A percentile compares a stretch with the other conserved stretches of the same genome.
phyloP scores from a whole-genome alignment of 2,113 vertebrate genomes.

The Xenotilapia leptura region DNA sequence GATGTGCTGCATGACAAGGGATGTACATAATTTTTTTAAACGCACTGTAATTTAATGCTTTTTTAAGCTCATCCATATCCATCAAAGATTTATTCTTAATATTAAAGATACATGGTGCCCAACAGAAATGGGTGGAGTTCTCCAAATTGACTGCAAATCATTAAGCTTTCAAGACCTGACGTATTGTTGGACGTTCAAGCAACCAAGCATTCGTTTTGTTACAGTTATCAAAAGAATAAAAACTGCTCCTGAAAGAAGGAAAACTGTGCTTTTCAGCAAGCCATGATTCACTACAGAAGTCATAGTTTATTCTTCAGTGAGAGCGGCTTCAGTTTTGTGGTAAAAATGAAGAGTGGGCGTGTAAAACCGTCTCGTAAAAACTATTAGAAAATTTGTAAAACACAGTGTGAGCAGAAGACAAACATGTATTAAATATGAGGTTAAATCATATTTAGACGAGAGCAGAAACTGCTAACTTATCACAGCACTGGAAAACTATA shows the following conservation, averaged over 20 bases:
- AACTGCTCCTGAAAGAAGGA: not conserved
- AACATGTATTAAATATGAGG: not conserved
- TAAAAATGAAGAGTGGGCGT: not conserved
- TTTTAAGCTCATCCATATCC: not conserved
- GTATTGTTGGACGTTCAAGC: not conserved
- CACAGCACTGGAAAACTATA: not conserved
- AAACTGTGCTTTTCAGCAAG: not conserved
- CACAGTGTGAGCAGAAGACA: not conserved
- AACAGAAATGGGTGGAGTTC: not conserved
- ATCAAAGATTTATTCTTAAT: not conserved
- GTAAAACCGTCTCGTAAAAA: not conserved
- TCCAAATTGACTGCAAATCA: not conserved
- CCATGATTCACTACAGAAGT: not conserved
- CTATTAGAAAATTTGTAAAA: not conserved
- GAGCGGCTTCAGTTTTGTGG: not conserved
- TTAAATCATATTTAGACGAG: not conserved
- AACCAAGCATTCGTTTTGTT: not conserved
- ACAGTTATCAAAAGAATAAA: not conserved
- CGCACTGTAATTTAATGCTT: not conserved
- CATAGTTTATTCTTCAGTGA: not conserved
- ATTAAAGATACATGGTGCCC: not conserved
- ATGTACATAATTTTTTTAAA: not conserved
- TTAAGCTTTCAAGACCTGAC: not conserved
- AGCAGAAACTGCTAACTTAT: not conserved
- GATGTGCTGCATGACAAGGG: not conserved